Base-by-base conservation (phyloP, 2,113 vertebrate species). In the Daphoenositta chrysoptera region DNA sequence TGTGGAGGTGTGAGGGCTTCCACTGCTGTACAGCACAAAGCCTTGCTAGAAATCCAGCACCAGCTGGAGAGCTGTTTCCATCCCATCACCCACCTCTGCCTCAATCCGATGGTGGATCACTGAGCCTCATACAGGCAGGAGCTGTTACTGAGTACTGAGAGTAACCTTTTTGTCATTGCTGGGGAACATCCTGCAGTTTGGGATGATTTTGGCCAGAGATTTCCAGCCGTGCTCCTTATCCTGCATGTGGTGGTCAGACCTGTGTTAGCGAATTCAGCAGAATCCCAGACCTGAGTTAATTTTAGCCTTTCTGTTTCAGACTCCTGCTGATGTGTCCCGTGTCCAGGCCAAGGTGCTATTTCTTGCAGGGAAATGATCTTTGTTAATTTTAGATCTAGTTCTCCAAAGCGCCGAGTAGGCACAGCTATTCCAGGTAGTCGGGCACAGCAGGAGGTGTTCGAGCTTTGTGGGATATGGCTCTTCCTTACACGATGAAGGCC, bases 371-470 rank as follows among this genome's bases (percentile, higher is more conserved):
- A 87, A 91, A 91, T 89, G 15, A 64, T 61, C 58, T 90, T 83
- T 65, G 65, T 86, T 93, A 84, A 82, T 97, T 93, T 93, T 90
- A 88, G 79, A 48, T 76, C 63, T 39, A 4, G 21, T 51, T 80
- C 76, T 83, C 42, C 9, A 9, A 69, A 83, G 75, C 37, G 80
- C 66, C 35, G 23, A 85, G 58, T 53, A 78, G 66, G 50, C 68
- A 50, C 79, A 42, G 76, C 86, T 95, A 76, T 80, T 92, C 60
- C 89, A 87, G 83, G 69, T 78, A 63, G 56, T 13, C 0, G 1
- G 54, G 58, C 76, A 47, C 75, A 50, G 94, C 0, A 1, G 66
- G 80, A 88, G 42, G 37, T 19, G 30, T 45, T 61, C 0, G 0
- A 1, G 64, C 72, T 66, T 50, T 56, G 54, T 44, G 79, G 82